phyloP scores from a whole-genome alignment of 2,797 vertebrate species.

The Echeneis naucrates region DNA sequence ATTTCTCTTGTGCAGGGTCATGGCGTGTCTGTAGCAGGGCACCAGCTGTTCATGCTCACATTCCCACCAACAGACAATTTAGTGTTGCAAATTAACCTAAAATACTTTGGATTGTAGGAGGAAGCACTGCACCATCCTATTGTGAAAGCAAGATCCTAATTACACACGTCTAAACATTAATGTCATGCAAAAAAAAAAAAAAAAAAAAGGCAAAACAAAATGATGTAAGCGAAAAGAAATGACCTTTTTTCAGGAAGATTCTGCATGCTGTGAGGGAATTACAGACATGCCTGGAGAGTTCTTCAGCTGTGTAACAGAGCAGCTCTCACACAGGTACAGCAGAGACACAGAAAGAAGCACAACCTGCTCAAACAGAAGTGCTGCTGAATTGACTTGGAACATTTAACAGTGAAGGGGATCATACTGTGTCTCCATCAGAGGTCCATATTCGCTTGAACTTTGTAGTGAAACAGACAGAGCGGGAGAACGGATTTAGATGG shows the following conservation, averaged over 20 bases:
- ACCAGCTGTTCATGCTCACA: no score
- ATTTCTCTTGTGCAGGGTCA: no score
- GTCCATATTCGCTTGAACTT: constrained; percentile 11
- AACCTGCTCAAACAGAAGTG: constrained; percentile 7
- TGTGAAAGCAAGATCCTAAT: no score
- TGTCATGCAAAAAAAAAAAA: not conserved
- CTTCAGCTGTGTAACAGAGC: not conserved
- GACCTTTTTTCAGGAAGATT: not conserved
- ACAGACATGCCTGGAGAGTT: not conserved
- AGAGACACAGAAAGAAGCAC: not conserved
- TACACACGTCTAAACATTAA: not conserved
- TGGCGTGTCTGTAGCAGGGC: no score
- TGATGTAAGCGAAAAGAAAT: not conserved
- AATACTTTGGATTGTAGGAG: no score
- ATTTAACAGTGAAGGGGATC: constrained; percentile 9
- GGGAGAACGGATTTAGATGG: constrained; percentile 1
- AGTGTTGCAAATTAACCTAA: no score
- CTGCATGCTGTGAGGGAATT: not conserved
- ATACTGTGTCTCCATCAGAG: constrained; percentile 15
- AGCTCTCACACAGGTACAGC: not conserved
- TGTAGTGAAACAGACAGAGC: constrained; percentile 7
- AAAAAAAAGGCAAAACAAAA: not conserved
- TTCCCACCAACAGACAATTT: no score
- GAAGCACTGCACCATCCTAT: no score
- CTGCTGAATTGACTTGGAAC: constrained; percentile 28